Conservation (phyloP, 2,797 vertebrate genomes). For the Thalassophryne amazonica region DNA sequence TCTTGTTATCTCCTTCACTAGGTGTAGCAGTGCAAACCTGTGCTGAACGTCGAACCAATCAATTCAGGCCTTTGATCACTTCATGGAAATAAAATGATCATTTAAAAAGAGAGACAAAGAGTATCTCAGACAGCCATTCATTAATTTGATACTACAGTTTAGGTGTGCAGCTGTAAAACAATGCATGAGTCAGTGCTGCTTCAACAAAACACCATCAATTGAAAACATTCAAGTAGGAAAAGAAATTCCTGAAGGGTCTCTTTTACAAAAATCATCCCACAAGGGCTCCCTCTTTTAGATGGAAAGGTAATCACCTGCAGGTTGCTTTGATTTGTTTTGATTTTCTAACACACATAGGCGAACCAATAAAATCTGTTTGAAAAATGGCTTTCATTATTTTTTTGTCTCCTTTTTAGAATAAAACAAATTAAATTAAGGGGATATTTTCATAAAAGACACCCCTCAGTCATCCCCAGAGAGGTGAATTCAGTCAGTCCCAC, state of each 20-base stretch:
- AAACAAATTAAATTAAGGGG: conserved; percentile 12
- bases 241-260: conserved; percentile 8
- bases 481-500: conserved; percentile 11
- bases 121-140: conserved; percentile 59
- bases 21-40: too few species aligned
- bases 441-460: conserved; percentile 36
- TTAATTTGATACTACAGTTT: conserved; percentile 63
- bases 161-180: conserved; percentile 56
- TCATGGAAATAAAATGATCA: too few species aligned
- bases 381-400: conserved; percentile 29
- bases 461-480: conserved; percentile 9
- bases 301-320: conserved; percentile 15
- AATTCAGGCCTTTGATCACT: too few species aligned
- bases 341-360: conserved; percentile 1
- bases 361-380: neutral
- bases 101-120: conserved; percentile 16
- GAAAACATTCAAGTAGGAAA: conserved; percentile 60
- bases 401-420: neutral
- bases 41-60: too few species aligned
- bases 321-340: neutral
- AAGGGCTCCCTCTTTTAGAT: too few species aligned
- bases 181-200: conserved; percentile 61
- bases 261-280: conserved; percentile 25
- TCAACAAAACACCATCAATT: conserved; percentile 45
- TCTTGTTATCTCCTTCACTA: too few species aligned